Evolutionary conservation across 2,797 vertebrate species (phyloP).

Genomic region (Miichthys miiuy): DNA sequence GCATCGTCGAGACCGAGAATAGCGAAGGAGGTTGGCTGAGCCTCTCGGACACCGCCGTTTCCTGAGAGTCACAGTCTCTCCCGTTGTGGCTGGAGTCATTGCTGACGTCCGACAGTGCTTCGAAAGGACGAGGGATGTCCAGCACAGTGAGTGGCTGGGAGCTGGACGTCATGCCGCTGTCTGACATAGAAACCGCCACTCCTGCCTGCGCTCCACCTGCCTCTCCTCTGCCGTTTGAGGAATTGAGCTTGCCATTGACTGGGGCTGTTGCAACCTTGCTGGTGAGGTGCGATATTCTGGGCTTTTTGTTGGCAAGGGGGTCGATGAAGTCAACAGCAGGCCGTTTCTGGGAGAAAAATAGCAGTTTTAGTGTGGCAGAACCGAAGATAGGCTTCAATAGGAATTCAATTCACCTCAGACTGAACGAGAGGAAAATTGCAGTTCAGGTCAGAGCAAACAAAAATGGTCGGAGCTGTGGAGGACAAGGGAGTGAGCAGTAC

Average conservation of each 20-base stretch:
- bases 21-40: constrained; percentile 80
- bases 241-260: constrained; percentile 90
- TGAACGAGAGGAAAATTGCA: background rate
- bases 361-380: constrained; percentile 24
- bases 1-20: constrained; percentile 35
- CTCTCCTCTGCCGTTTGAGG: constrained; percentile 88
- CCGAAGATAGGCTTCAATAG: constrained; percentile 4
- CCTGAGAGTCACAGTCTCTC: constrained; percentile 88
- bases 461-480: constrained; percentile 12
- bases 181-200: constrained; percentile 46
- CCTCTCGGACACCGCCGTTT: constrained; percentile 82
- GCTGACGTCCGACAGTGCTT: constrained; percentile 93
- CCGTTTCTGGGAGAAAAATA: constrained; percentile 88
- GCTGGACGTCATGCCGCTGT: constrained; percentile 76
- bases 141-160: constrained; percentile 84
- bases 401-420: constrained; percentile 33
- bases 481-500: background rate
- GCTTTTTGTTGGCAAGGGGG: constrained; percentile 93
- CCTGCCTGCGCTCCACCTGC: constrained; percentile 53
- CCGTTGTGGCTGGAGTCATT: constrained; percentile 92
- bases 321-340: constrained; percentile 92
- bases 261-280: constrained; percentile 86
- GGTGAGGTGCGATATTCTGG: constrained; percentile 92
- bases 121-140: constrained; percentile 89
- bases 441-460: constrained; percentile 27